Base-by-base conservation (phyloP, 2,797 vertebrate species). In the Protonibea diacanthus region DNA sequence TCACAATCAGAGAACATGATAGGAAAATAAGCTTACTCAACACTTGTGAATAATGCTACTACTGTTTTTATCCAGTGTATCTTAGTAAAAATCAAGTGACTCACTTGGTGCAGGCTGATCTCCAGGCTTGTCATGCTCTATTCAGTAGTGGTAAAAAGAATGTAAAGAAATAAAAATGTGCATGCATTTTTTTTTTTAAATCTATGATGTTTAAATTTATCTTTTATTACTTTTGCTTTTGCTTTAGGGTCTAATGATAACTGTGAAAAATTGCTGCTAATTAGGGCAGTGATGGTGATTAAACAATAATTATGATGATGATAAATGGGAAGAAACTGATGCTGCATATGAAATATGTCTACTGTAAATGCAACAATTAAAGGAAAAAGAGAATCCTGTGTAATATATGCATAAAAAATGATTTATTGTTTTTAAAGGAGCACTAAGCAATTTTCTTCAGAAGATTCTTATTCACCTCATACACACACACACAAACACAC, bases 141-240 rank as follows among this genome's bases (percentile, higher is more conserved):
- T 80, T 86, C 70, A 40, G 72, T 53, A 68, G 47, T 47, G 81
- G 48, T n/a, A 59, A 83, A 59, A 83, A 73, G 77, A 92, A 90
- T 33, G 33, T 33, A 33, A 33, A 33, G 7, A 33, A 33, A 33
- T 33, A 33, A 33, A 33, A 33, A 33, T 86, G 78, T 92, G 91
- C 89, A 93, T 92, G 91, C 85, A 42, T 58, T 53, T 74, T 70
- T 74, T 74, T 7, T 76, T 64, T 68, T 61, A n/a, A n/a, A 76
- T 73, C 51, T 78, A 13, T 49, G 52, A 45, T 56, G 29, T 61
- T 59, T 33, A 12, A 62, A 51, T 40, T 48, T 53, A 6, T 68
- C 20, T 42, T 60, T 84, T 70, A 53, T 58, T 48, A 49, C 76
- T 52, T 58, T 13, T 38, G 49, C 27, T 67, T 68, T 71, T 55